These are phyloP conservation scores for Girardia tigrina DNA, from an alignment of 2,888 invertebrate genomes.

Conservation along the genomic window DNA sequence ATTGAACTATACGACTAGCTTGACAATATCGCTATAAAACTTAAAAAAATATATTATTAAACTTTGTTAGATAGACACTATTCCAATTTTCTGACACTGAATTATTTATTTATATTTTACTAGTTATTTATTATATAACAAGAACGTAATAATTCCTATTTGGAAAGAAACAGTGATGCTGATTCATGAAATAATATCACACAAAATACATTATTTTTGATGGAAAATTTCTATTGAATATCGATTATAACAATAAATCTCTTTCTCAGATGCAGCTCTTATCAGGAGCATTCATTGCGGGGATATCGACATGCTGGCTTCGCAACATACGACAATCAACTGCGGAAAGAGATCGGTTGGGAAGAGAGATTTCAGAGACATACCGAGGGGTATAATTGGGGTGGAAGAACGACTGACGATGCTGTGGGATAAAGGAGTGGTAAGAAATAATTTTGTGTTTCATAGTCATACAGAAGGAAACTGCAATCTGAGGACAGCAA, in stretches of 20 bases:
- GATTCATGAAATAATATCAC: too few species aligned
- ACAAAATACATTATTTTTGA: neutral
- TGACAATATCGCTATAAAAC: too few species aligned
- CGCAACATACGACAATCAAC: neutral
- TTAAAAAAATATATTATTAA: too few species aligned
- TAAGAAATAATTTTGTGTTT: neutral
- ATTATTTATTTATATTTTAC: too few species aligned
- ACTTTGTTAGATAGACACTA: too few species aligned
- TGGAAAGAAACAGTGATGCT: too few species aligned
- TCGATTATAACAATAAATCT: neutral
- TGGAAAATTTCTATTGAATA: neutral
- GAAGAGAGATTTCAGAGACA: slow-evolving; percentile 23
- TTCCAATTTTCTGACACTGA: too few species aligned
- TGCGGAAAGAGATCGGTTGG: neutral
- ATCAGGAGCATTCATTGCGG: neutral
- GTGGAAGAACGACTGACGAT: neutral
- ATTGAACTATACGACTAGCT: too few species aligned
- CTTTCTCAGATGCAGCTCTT: neutral
- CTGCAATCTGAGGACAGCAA: too few species aligned
- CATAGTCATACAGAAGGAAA: too few species aligned
- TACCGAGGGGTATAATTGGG: neutral
- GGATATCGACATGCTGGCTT: neutral
- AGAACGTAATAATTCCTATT: too few species aligned
- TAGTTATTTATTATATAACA: too few species aligned
- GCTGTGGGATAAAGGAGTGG: slow-evolving; percentile 13